Evolutionary conservation across 1,140 invertebrate species (phyloP).

Genomic region (Orussus abietinus): DNA sequence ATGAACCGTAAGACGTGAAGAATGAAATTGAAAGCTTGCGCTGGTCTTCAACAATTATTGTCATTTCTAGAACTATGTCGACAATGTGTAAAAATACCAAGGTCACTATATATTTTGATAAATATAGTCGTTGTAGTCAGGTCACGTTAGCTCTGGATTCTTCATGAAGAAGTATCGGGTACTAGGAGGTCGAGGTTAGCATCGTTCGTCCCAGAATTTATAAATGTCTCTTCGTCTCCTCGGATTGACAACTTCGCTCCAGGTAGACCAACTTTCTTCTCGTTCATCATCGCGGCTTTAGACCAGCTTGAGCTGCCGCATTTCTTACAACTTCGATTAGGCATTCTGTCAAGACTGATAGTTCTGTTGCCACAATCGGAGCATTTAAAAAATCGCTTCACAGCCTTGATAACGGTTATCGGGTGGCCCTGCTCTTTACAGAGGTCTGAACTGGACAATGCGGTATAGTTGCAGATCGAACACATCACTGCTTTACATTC

Average conservation of each 20-base stretch:
- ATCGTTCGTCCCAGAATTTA: slow-evolving; percentile 57
- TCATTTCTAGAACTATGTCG: too few species aligned
- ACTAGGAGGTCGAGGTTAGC: slow-evolving; percentile 69
- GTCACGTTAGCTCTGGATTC: too few species aligned
- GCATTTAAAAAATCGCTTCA: slow-evolving; percentile 90
- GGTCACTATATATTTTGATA: too few species aligned
- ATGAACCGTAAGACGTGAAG: too few species aligned
- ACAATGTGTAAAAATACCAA: too few species aligned
- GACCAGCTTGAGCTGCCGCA: slow-evolving; percentile 73
- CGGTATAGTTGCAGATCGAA: slow-evolving; percentile 84
- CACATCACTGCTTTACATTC: slow-evolving; percentile 85
- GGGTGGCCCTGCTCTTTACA: slow-evolving; percentile 81
- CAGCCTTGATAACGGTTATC: slow-evolving; percentile 70
- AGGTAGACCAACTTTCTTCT: slow-evolving; percentile 57
- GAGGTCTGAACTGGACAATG: slow-evolving; percentile 75
- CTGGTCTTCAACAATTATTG: too few species aligned
- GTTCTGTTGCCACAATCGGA: slow-evolving; percentile 80
- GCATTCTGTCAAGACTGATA: slow-evolving; percentile 71
- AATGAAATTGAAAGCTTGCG: too few species aligned
- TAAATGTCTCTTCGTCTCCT: slow-evolving; percentile 68
- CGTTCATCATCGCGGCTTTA: slow-evolving; percentile 75
- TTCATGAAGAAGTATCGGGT: slow-evolving; percentile 46
- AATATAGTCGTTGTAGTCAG: too few species aligned
- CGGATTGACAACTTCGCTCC: slow-evolving; percentile 62
- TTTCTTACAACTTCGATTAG: slow-evolving; percentile 71